These are phyloP conservation scores for Periophthalmus modestus DNA, from an alignment of 2,113 vertebrate genomes.

Conservation along the genomic window DNA sequence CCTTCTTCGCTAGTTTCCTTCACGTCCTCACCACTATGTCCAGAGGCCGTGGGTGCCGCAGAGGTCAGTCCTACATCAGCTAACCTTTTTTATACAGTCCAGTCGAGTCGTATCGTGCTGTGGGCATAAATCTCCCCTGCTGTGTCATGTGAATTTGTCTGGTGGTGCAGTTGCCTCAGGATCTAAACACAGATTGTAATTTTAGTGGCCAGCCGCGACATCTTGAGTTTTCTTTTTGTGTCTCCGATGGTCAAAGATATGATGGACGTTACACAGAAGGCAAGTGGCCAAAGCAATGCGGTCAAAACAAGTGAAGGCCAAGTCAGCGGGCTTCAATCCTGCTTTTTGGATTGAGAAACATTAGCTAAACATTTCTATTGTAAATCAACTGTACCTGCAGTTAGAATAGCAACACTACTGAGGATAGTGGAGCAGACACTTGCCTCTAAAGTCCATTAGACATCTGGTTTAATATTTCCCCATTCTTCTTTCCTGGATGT, in stretches of 20 bases:
- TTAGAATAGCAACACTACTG: slow-evolving; percentile 16
- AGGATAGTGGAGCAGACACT: slow-evolving; percentile 78
- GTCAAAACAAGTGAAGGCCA: slow-evolving; percentile 57
- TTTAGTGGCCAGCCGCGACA: slow-evolving; percentile 63
- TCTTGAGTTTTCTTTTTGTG: slow-evolving; percentile 61
- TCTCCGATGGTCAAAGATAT: slow-evolving; percentile 47
- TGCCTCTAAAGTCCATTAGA: slow-evolving; percentile 83
- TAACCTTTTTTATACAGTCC: slow-evolving; percentile 27
- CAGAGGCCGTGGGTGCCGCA: slow-evolving; percentile 40
- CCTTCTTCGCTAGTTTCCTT: slow-evolving; percentile 44
- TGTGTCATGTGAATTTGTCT: slow-evolving; percentile 71
- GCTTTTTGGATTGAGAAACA: slow-evolving; percentile 1
- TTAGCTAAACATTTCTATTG: slow-evolving; percentile 9
- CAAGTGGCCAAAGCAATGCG: slow-evolving; percentile 51
- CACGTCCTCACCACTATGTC: slow-evolving; percentile 26
- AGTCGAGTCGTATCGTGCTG: slow-evolving; percentile 44
- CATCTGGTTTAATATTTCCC: slow-evolving; percentile 82
- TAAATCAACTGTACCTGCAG: slow-evolving; percentile 50
- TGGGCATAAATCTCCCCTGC: slow-evolving; percentile 69
- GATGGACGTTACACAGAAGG: slow-evolving; percentile 40
- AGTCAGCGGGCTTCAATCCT: slow-evolving; percentile 29
- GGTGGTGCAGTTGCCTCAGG: slow-evolving; percentile 55
- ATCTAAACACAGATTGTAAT: slow-evolving; percentile 68
- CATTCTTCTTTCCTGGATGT: slow-evolving; percentile 75
- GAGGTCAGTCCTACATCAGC: slow-evolving; percentile 59